Percentiles rank a stretch among this genome's conserved stretches.
phyloP scores from a whole-genome alignment of 1,140 invertebrate genomes.

The Camponotus floridanus region DNA sequence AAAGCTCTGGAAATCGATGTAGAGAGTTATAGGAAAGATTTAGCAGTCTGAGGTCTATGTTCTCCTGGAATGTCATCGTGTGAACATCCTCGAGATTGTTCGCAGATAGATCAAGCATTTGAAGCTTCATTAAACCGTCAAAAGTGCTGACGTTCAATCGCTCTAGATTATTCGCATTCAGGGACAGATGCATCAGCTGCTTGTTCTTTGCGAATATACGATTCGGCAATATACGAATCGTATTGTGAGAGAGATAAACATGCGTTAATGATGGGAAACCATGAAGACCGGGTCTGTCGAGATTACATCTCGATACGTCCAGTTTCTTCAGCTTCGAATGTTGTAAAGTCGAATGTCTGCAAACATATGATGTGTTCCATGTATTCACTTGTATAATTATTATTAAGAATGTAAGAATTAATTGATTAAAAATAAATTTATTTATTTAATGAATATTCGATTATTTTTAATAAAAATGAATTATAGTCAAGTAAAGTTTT shows the following conservation, averaged over 20 bases:
- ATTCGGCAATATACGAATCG: constrained; percentile 86
- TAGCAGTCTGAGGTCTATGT: constrained; percentile 87
- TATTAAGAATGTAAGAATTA: not conserved
- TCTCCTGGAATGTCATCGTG: constrained; percentile 86
- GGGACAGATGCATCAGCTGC: constrained; percentile 87
- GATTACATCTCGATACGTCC: constrained; percentile 89
- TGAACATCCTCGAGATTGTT: constrained; percentile 88
- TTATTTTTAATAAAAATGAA: not conserved
- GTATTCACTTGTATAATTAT: not conserved
- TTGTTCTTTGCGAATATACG: constrained; percentile 88
- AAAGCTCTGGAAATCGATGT: constrained; percentile 73
- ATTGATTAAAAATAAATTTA: too few relatives aligned
- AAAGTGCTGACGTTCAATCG: constrained; percentile 84
- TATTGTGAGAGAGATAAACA: constrained; percentile 88
- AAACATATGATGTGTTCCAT: constrained; percentile 2
- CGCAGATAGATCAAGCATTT: constrained; percentile 88
- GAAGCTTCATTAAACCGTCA: constrained; percentile 82
- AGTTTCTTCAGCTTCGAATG: constrained; percentile 85
- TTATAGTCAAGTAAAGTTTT: constrained; percentile 16
- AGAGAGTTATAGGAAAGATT: constrained; percentile 89
- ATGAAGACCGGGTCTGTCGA: constrained; percentile 87
- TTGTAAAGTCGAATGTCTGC: constrained; percentile 84
- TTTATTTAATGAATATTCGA: too few relatives aligned
- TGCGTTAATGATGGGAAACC: constrained; percentile 88
- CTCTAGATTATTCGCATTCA: constrained; percentile 89